Evolutionary conservation across 2,797 vertebrate genomes (phyloP).

Genomic region (Macropus fuliginosus): DNA sequence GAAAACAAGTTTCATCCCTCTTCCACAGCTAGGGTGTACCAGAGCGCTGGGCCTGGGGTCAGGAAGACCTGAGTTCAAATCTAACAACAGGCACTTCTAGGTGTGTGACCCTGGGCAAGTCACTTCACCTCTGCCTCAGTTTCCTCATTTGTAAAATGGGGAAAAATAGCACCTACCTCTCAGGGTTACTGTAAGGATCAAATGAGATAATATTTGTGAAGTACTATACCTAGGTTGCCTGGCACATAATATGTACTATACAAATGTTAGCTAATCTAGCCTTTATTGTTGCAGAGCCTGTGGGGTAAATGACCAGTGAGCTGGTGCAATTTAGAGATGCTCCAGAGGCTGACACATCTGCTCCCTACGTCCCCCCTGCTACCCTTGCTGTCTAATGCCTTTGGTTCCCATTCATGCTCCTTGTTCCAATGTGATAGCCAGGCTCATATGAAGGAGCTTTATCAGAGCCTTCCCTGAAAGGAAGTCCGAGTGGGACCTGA

Average conservation of each 20-base stretch:
- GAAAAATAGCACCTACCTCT: background rate
- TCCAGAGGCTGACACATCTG: background rate
- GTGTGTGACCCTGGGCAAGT: background rate
- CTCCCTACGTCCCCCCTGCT: background rate
- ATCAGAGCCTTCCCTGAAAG: background rate
- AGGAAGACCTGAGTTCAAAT: background rate
- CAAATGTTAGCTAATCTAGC: constrained; percentile 8
- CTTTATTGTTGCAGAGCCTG: constrained; percentile 8
- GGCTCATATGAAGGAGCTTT: background rate
- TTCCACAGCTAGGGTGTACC: background rate
- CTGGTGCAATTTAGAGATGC: background rate
- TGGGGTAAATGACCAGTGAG: background rate
- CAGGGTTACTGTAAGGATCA: constrained; percentile 14
- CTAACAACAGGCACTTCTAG: background rate
- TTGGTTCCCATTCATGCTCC: background rate
- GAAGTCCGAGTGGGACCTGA: background rate
- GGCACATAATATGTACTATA: constrained; percentile 1
- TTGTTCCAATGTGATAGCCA: background rate
- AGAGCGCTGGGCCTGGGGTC: background rate
- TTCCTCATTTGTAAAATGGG: background rate
- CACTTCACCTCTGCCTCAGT: background rate
- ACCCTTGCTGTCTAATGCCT: background rate
- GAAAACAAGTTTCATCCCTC: background rate
- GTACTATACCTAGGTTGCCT: background rate
- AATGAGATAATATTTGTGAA: constrained; percentile 26